phyloP scores from a whole-genome alignment of 2,888 invertebrate genomes.

The Metalampra italica region DNA sequence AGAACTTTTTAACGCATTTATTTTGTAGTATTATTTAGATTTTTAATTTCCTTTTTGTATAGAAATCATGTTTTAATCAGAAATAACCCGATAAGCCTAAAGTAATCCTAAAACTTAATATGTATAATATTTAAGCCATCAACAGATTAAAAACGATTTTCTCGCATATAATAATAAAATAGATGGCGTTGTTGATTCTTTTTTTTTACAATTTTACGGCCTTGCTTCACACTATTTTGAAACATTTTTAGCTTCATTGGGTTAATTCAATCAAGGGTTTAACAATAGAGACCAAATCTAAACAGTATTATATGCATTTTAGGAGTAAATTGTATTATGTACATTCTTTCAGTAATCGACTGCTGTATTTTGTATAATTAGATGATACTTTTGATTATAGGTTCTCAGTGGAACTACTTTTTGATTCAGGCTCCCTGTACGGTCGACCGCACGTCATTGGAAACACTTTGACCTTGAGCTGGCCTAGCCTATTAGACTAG shows the following conservation, averaged over 20 bases:
- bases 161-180: background rate
- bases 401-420: background rate
- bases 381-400: background rate
- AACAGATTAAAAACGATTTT: background rate
- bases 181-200: too few relatives aligned
- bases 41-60: background rate
- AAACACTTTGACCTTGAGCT: too few relatives aligned
- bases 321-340: conserved; percentile 7
- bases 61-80: background rate
- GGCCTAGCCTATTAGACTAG: too few relatives aligned
- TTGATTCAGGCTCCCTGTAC: background rate
- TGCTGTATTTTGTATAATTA: background rate
- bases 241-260: too few relatives aligned
- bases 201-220: too few relatives aligned
- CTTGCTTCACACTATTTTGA: too few relatives aligned
- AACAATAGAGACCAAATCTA: conserved; percentile 26
- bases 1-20: conserved; percentile 51
- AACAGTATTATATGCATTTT: conserved; percentile 34
- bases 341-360: background rate
- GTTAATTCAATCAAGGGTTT: background rate
- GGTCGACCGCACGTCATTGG: too few relatives aligned
- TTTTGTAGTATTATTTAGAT: conserved; percentile 1
- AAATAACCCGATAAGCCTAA: background rate
- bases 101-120: background rate
- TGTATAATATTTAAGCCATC: background rate